Percentiles rank a stretch among this genome's conserved stretches.
Evolutionary conservation across 1,140 invertebrate genomes (phyloP).

Genomic region (Zaprionus camerounensis): DNA sequence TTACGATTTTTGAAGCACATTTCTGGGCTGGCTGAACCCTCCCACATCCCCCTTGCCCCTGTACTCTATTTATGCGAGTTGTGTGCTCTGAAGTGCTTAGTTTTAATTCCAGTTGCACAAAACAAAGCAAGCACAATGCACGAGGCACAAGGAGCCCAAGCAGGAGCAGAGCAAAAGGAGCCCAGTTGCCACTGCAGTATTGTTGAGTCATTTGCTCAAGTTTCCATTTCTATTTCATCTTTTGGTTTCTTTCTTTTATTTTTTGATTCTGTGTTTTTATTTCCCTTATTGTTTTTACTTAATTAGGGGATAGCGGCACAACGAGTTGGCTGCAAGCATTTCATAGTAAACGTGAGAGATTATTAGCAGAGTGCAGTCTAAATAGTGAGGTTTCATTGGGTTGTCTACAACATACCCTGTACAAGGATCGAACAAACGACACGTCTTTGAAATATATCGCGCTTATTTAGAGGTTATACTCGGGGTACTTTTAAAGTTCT

Average conservation of each 20-base stretch:
- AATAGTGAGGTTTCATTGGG: not conserved
- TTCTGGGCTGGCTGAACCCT: slow-evolving; percentile 35
- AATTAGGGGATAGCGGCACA: slow-evolving; percentile 24
- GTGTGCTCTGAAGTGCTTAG: slow-evolving; percentile 76
- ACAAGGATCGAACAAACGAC: accelerated
- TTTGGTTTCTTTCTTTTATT: slow-evolving; percentile 8
- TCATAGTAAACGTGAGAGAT: slow-evolving; percentile 10
- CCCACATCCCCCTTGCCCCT: slow-evolving; percentile 9
- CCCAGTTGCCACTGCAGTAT: slow-evolving; percentile 25
- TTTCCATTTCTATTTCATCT: slow-evolving; percentile 24
- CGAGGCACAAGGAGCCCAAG: slow-evolving; percentile 16
- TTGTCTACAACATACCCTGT: not conserved
- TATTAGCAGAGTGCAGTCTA: slow-evolving; percentile 21
- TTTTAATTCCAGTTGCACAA: slow-evolving; percentile 64
- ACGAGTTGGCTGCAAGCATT: slow-evolving; percentile 2
- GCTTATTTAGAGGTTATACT: too few species aligned
- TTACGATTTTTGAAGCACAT: slow-evolving; percentile 75
- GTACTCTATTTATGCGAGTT: slow-evolving; percentile 60
- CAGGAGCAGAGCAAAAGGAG: slow-evolving; percentile 23
- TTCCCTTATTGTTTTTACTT: slow-evolving; percentile 25
- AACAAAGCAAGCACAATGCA: slow-evolving; percentile 55
- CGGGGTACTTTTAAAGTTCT: too few species aligned
- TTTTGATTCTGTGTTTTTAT: not conserved
- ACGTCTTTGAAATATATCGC: not conserved
- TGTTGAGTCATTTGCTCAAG: slow-evolving; percentile 43